Conservation (phyloP, 2,888 invertebrate species). For the Lepetodrilus schrolli region DNA sequence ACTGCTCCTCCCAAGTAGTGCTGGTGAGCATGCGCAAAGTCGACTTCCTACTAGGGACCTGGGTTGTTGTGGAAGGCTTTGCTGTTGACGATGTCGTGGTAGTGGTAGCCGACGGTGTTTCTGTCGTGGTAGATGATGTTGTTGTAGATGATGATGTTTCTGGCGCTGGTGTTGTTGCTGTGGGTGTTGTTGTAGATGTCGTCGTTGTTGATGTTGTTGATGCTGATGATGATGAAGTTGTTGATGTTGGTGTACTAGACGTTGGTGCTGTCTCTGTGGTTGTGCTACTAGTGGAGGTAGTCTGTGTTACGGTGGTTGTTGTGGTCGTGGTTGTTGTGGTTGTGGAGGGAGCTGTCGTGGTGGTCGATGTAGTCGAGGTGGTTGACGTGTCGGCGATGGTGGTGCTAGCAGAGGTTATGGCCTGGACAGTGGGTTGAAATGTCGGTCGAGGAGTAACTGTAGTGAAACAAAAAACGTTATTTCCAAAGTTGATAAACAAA, state of each 20-base stretch:
- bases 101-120: neutral
- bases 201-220: neutral
- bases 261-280: neutral
- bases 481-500: too few relatives aligned
- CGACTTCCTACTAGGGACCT: neutral
- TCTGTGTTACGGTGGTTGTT: neutral
- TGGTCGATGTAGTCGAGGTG: neutral
- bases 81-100: neutral
- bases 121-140: neutral
- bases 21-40: conserved; percentile 16
- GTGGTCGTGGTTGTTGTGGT: conserved; percentile 20
- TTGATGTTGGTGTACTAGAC: neutral
- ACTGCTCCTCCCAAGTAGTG: conserved; percentile 20
- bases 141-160: conserved; percentile 2
- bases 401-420: conserved; percentile 8
- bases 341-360: conserved; percentile 3
- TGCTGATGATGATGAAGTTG: neutral
- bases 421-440: conserved; percentile 25
- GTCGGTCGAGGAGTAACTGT: conserved; percentile 27
- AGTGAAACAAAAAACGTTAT: too few relatives aligned
- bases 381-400: neutral
- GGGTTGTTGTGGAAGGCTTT: neutral
- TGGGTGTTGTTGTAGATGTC: neutral
- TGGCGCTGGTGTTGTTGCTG: neutral
- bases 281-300: neutral